phyloP scores from a whole-genome alignment of 2,797 vertebrate genomes.

The Sebastes matsubarae region DNA sequence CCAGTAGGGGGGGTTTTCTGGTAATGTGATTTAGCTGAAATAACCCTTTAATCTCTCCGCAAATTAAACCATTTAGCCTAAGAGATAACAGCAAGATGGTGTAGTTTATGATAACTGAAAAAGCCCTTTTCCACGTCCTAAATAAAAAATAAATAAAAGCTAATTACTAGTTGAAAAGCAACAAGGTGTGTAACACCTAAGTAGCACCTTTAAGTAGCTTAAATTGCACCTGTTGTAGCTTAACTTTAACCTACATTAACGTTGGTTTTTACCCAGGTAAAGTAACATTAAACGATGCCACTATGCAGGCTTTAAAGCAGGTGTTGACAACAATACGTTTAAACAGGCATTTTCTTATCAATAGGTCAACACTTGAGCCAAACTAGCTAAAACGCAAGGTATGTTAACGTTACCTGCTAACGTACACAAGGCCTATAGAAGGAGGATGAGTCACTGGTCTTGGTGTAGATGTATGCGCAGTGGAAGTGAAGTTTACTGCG shows the following conservation, averaged over 20 bases:
- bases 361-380: not conserved
- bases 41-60: not conserved
- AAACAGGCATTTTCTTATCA: not conserved
- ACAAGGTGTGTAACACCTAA: slow-evolving; percentile 15
- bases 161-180: not conserved
- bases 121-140: rapidly evolving
- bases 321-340: rapidly evolving
- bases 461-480: too few species aligned
- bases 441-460: too few species aligned
- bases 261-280: not conserved
- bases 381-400: not conserved
- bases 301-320: rapidly evolving
- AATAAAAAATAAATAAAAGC: not conserved
- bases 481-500: too few species aligned
- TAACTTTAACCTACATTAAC: not conserved
- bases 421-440: not conserved
- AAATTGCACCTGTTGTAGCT: slow-evolving; percentile 37
- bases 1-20: rapidly evolving
- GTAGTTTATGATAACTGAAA: rapidly evolving
- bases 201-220: not conserved
- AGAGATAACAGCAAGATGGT: rapidly evolving
- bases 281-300: rapidly evolving
- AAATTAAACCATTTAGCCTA: rapidly evolving
- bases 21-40: not conserved
- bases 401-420: slow-evolving; percentile 38